phyloP scores from a whole-genome alignment of 2,797 vertebrate species.

The Xenopus petersii region DNA sequence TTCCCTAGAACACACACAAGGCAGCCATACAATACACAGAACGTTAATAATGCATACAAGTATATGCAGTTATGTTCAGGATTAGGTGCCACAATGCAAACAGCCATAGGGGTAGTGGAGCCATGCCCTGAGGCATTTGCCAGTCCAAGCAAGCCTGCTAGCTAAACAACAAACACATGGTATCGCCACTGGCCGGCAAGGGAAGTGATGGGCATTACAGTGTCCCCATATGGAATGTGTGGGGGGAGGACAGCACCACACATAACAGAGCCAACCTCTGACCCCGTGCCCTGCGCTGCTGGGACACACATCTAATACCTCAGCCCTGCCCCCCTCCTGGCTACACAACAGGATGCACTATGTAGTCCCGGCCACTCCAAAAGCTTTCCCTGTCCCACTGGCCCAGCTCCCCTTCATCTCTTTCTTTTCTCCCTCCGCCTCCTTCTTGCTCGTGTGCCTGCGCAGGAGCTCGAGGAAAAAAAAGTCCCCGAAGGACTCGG shows the following conservation, averaged over 20 bases:
- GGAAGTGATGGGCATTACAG: not conserved
- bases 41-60: no score
- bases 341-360: conserved; percentile 37
- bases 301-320: conserved; percentile 29
- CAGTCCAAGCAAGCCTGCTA: no score
- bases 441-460: conserved; percentile 27
- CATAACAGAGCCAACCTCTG: not conserved
- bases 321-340: conserved; percentile 10
- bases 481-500: conserved; percentile 47
- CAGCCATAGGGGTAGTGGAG: no score
- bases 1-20: no score
- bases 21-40: no score
- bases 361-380: conserved; percentile 35
- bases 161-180: no score
- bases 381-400: conserved; percentile 35
- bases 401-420: conserved; percentile 20
- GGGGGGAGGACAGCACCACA: not conserved
- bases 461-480: conserved; percentile 49
- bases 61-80: no score
- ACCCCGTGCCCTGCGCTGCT: conserved; percentile 12
- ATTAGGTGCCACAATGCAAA: no score
- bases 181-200: not conserved
- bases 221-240: not conserved
- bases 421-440: conserved; percentile 27
- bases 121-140: no score